Conservation (phyloP, 2,797 vertebrate species). For the Ptychadena robeensis region DNA sequence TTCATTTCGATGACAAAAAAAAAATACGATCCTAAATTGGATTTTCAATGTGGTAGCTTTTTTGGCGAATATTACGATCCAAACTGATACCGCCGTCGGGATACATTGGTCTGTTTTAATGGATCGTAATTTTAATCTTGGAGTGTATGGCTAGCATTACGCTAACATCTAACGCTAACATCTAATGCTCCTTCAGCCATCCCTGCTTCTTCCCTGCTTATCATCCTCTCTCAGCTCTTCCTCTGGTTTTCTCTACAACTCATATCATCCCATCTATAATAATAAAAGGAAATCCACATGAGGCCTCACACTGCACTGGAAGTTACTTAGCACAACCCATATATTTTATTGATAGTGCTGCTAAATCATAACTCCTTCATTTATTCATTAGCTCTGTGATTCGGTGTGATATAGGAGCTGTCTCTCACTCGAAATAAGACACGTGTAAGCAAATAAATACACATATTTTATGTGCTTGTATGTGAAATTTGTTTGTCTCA, state of each 20-base stretch:
- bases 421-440: neutral
- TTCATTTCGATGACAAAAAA: no score
- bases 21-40: no score
- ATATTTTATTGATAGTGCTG: slow-evolving; percentile 29
- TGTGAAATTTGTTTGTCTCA: neutral
- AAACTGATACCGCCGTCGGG: no score
- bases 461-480: neutral
- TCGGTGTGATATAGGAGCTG: neutral
- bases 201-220: neutral
- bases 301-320: neutral
- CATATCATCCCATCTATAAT: neutral
- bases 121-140: no score
- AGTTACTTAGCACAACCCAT: slow-evolving; percentile 1
- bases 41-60: no score
- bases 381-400: slow-evolving; percentile 9
- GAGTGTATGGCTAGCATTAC: no score
- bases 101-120: no score
- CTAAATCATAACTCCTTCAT: slow-evolving; percentile 14
- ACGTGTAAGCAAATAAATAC: neutral
- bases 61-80: no score
- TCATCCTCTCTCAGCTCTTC: neutral
- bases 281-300: slow-evolving; percentile 7
- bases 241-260: neutral
- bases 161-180: no score
- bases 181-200: no score